These are phyloP conservation scores for Idaea biselata DNA, from an alignment of 2,888 invertebrate genomes.

Conservation along the genomic window DNA sequence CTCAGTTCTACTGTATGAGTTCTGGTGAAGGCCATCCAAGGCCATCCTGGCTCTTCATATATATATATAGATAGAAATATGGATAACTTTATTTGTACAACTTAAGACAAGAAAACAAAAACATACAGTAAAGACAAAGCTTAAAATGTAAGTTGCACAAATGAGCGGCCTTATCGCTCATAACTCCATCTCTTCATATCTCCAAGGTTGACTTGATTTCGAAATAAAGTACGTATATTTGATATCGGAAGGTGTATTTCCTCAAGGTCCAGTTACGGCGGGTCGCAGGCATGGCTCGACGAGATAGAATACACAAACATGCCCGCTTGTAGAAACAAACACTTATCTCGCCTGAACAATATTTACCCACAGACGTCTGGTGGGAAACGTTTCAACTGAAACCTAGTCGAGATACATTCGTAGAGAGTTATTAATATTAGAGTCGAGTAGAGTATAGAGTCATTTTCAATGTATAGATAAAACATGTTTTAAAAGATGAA, in stretches of 20 bases:
- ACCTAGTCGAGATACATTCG: conserved; percentile 8
- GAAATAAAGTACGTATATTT: neutral
- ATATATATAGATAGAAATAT: too few relatives aligned
- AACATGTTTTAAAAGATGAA: too few relatives aligned
- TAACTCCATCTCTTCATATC: neutral
- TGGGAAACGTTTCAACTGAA: neutral
- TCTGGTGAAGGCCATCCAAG: too few relatives aligned
- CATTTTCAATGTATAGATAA: too few relatives aligned
- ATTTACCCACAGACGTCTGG: neutral
- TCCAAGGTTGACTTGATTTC: neutral
- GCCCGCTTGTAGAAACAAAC: neutral
- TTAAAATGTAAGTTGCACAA: neutral
- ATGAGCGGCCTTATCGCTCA: too few relatives aligned
- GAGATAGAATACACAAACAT: neutral
- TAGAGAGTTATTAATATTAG: conserved; percentile 7
- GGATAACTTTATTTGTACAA: too few relatives aligned
- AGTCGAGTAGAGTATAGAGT: too few relatives aligned
- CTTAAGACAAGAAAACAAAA: too few relatives aligned
- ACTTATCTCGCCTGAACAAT: neutral
- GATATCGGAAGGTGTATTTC: neutral
- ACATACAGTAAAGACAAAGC: neutral
- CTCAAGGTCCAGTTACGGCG: neutral
- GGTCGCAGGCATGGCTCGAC: neutral
- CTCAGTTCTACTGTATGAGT: too few relatives aligned
- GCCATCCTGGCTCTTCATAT: too few relatives aligned